phyloP scores from a whole-genome alignment of 1,140 invertebrate species.

The Kradibia gibbosae region DNA sequence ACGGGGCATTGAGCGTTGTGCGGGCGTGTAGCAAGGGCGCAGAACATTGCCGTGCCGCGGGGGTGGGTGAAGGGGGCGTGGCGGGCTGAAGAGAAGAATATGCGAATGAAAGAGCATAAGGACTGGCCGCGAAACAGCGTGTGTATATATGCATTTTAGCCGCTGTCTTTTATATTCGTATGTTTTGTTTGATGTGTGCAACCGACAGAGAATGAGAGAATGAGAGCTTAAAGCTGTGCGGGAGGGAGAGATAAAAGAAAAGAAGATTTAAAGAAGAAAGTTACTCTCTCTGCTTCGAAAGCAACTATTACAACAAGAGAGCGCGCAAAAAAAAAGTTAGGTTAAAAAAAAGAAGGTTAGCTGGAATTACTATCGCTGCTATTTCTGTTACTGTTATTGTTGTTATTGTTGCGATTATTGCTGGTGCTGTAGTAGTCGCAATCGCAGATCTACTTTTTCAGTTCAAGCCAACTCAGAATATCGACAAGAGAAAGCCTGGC shows the following conservation, averaged over 20 bases:
- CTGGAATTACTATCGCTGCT: slow-evolving; percentile 1
- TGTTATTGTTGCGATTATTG: neutral
- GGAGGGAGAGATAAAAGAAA: neutral
- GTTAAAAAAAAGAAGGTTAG: slow-evolving; percentile 44
- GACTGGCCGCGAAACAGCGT: neutral
- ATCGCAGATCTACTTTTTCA: neutral
- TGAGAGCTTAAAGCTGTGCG: neutral
- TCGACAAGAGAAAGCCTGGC: neutral
- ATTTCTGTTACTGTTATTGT: neutral
- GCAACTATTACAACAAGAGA: neutral
- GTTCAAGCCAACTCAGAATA: neutral
- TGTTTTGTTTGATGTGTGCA: slow-evolving; percentile 10
- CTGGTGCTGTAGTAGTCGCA: neutral
- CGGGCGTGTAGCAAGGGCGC: no score
- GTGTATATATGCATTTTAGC: neutral
- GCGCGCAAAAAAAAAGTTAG: slow-evolving; percentile 38
- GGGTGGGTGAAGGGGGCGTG: no score
- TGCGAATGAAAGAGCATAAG: neutral
- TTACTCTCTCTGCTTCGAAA: slow-evolving; percentile 2
- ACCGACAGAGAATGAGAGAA: neutral
- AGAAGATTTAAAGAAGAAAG: slow-evolving; percentile 33
- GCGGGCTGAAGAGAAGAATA: no score
- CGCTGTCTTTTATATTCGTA: neutral
- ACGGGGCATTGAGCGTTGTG: no score
- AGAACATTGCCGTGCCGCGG: no score